These are phyloP conservation scores for Athene cunicularia DNA, from an alignment of 2,113 vertebrate genomes.

Conservation along the genomic window DNA sequence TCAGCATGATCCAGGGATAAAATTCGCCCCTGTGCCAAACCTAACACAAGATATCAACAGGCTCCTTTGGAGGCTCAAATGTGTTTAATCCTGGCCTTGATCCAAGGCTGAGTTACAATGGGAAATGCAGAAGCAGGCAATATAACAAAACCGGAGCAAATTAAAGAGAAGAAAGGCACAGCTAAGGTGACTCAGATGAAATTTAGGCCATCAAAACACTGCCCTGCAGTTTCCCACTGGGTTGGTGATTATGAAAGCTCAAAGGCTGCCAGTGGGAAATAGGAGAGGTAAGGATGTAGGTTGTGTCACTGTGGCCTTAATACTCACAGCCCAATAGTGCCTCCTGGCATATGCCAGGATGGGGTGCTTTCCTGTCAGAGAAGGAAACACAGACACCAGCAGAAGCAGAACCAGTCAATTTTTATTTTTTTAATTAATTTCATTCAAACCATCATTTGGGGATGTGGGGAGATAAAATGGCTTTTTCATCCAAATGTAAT, in stretches of 20 bases:
- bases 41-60: neutral
- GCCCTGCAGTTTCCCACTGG: neutral
- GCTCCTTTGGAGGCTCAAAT: neutral
- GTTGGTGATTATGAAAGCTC: neutral
- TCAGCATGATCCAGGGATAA: neutral
- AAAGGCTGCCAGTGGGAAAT: neutral
- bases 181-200: neutral
- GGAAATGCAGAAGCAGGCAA: neutral
- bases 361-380: neutral
- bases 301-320: neutral
- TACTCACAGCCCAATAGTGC: neutral
- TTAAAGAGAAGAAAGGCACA: constrained; percentile 4
- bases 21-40: neutral
- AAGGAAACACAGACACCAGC: neutral
- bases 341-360: neutral
- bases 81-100: neutral
- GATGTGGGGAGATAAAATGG: too few species aligned
- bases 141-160: neutral
- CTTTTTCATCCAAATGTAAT: neutral
- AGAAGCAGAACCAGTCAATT: neutral
- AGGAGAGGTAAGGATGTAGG: neutral
- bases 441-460: neutral
- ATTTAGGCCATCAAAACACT: constrained; percentile 14
- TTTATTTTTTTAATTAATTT: too few species aligned
- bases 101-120: neutral